Conservation (phyloP, 2,888 invertebrate species). For the Orthosia gothica region DNA sequence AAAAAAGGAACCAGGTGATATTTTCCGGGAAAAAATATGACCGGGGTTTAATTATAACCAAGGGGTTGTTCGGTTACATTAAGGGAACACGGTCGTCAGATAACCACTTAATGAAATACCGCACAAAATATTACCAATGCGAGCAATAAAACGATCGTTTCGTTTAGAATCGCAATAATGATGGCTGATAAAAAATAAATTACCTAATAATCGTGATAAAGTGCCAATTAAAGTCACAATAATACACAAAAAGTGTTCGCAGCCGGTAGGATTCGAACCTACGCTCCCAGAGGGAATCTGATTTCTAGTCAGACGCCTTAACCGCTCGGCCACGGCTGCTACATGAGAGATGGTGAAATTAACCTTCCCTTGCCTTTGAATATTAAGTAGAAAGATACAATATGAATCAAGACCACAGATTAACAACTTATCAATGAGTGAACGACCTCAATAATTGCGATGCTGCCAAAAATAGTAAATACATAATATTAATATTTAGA, state of each 20-base stretch:
- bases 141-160: slow-evolving; percentile 74
- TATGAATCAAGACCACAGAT: background rate
- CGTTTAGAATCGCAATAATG: slow-evolving; percentile 61
- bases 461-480: background rate
- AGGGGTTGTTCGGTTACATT: slow-evolving; percentile 41
- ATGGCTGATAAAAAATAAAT: slow-evolving; percentile 69
- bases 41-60: slow-evolving; percentile 56
- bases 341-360: accelerated
- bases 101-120: slow-evolving; percentile 60
- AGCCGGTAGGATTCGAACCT: slow-evolving; percentile 97
- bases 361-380: background rate
- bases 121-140: slow-evolving; percentile 65
- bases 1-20: slow-evolving; percentile 45
- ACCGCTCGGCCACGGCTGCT: slow-evolving; percentile 97
- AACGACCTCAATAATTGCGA: background rate
- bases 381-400: background rate
- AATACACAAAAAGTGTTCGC: slow-evolving; percentile 84
- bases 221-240: slow-evolving; percentile 54
- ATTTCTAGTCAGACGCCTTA: slow-evolving; percentile 97
- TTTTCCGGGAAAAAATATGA: slow-evolving; percentile 65
- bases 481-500: too few relatives aligned
- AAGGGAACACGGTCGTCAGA: slow-evolving; percentile 57
- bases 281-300: slow-evolving; percentile 98
- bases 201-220: slow-evolving; percentile 68
- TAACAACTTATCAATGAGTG: background rate